Conservation (phyloP, 2,113 vertebrate genomes). For the Lathamus discolor region DNA sequence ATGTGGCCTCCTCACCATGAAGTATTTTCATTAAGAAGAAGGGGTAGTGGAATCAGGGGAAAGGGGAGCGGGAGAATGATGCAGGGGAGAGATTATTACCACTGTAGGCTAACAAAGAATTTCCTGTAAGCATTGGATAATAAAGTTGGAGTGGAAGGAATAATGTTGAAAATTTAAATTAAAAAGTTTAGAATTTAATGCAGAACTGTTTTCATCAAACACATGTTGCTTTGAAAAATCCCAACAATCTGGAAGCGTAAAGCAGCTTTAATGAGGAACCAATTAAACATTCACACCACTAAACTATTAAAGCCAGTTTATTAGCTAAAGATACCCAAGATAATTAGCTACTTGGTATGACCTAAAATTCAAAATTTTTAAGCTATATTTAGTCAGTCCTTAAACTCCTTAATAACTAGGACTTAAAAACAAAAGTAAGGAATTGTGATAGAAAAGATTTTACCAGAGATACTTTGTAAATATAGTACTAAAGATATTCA, state of each 20-base stretch:
- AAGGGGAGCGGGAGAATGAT: neutral
- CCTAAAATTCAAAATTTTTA: neutral
- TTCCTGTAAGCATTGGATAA: neutral
- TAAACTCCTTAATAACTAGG: neutral
- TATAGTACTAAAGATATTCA: neutral
- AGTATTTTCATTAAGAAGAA: neutral
- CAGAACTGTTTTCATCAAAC: neutral
- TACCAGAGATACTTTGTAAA: neutral
- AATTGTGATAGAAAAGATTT: neutral
- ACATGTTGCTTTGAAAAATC: neutral
- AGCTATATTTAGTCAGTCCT: neutral
- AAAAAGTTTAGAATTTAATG: neutral
- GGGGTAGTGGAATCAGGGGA: too few relatives aligned
- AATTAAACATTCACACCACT: neutral
- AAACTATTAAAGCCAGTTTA: neutral
- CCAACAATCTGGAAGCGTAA: neutral
- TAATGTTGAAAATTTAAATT: neutral
- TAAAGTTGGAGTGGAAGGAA: neutral
- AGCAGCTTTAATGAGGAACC: neutral
- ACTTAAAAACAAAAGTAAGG: neutral
- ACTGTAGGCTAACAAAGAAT: neutral
- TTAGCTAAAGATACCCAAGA: neutral
- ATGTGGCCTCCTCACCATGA: neutral
- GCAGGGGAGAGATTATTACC: neutral
- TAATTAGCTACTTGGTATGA: constrained; percentile 8